A percentile compares a stretch with the other conserved stretches of the same genome.
Evolutionary conservation across 2,888 invertebrate genomes (phyloP).

Genomic region (Tineola bisselliella): DNA sequence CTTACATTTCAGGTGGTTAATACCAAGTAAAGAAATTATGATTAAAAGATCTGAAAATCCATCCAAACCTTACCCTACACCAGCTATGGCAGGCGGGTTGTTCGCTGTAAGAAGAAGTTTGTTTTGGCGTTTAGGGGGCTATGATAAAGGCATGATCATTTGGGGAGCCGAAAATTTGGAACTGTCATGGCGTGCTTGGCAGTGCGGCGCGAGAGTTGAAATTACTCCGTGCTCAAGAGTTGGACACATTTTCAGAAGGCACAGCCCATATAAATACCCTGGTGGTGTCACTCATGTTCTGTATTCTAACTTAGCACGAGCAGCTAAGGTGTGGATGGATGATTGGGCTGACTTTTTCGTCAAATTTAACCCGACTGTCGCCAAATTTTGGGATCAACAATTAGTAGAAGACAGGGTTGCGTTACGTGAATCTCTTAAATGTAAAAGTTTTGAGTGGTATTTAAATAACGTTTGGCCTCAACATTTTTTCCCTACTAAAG

Average conservation of each 20-base stretch:
- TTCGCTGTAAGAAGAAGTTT: conserved; percentile 87
- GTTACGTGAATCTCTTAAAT: conserved; percentile 76
- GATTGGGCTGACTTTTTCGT: conserved; percentile 94
- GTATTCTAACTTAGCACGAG: conserved; percentile 89
- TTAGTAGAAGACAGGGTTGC: conserved; percentile 71
- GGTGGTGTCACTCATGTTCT: conserved; percentile 91
- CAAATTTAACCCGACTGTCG: conserved; percentile 81
- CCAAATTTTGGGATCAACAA: conserved; percentile 67
- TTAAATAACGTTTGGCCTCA: conserved; percentile 95
- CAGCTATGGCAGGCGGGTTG: conserved; percentile 95
- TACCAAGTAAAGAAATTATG: conserved; percentile 74
- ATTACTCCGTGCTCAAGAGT: conserved; percentile 94
- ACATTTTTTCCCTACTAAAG: conserved; percentile 90
- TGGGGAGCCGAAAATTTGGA: conserved; percentile 99
- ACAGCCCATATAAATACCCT: conserved; percentile 94
- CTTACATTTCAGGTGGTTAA: conserved; percentile 89
- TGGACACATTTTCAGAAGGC: conserved; percentile 91
- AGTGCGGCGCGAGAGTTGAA: conserved; percentile 90
- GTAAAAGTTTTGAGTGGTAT: conserved; percentile 94
- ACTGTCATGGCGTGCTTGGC: conserved; percentile 96
- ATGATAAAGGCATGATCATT: conserved; percentile 80
- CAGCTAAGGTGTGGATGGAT: conserved; percentile 98
- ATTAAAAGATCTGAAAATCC: conserved; percentile 70
- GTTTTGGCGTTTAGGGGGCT: conserved; percentile 86
- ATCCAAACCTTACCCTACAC: conserved; percentile 78